Base-by-base conservation (phyloP, 2,888 invertebrate species). In the Caenorhabditis angaria region DNA sequence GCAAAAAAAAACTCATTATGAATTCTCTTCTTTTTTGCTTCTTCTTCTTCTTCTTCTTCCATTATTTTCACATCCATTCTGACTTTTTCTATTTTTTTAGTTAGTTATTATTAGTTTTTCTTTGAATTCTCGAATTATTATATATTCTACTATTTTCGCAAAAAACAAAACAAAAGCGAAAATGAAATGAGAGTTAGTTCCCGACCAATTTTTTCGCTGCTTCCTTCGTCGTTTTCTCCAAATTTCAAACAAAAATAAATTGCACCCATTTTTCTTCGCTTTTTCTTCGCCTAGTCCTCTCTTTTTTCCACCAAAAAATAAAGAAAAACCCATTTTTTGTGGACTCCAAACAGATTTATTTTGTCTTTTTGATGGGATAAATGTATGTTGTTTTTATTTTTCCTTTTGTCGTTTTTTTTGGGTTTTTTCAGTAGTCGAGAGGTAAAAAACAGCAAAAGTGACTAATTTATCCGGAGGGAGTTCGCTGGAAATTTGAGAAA, bases 241-340 rank as follows among this genome's bases (percentile, higher is more conserved):
- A 57, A 61, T 32, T 60, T 20, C 50, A 51, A 51, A 56, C 55
- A 61, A 48, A 65, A 65, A 50, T 61, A 35, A 60, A 56, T 55
- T 57, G 47, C 35, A 35, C 61, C 28, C 35, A 28, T 25, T 59
- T n/a, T 56, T 25, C 32, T 53, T 55, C 20, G 10, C n/a, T 61
- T 48, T 47, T 24, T 56, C 51, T 41, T 47, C 59, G 35, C 22
- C 55, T 35, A 18, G 20, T 20, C 22, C 29, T 51, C 29, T 28
- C 41, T 20, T 47, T 27, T 25, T 48, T 41, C 47, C 10, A n/a
- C 8, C 20, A 59, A 50, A 14, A n/a, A n/a, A n/a, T n/a, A n/a
- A n/a, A n/a, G n/a, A n/a, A n/a, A n/a, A 41, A 41, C 41, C 41
- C 41, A 41, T 12, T 41, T 41, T 41, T 41, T 14, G 6, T 32